Evolutionary conservation across 2,888 invertebrate genomes (phyloP), one percentile per base, ranked within the genome.

Genomic region (Amiota mariae): DNA sequence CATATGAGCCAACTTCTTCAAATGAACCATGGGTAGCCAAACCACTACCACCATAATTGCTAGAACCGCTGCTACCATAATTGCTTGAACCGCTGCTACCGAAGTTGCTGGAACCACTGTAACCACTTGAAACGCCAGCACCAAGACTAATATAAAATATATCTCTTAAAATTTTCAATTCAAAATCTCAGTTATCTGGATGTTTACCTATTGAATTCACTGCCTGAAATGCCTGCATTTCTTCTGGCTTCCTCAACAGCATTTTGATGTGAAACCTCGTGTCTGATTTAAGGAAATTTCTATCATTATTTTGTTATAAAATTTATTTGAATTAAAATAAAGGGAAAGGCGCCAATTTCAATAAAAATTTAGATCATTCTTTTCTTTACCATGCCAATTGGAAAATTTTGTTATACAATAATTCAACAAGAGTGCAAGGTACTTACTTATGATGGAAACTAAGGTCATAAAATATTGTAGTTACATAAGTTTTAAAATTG

Each of bases 161-260:
- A 8, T 24, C 4, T 61, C 2, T 11, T 24, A 61, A 20, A 61
- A 24, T 10, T 9, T 15, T 15, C 2, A 12, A 1, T 1, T 54
- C 12, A 9, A 54, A n/a, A 10, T n/a, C 54, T n/a, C 6, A 54
- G 12, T 54, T 15, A 13, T 8, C 54, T 6, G 12, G 54, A n/a
- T 10, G 1, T 12, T 59, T 56, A 81, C 80, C 80, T 79, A 67
- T 75, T 77, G 68, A 68, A 72, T 10, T 74, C 76, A 46, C 57
- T 48, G 18, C 81, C 84, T 4, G 81, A 71, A 57, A 77, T 80
- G 11, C 78, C 73, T 12, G 85, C 77, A 8, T 82, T 85, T 57
- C 81, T 81, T 56, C 87, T 86, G 3, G 90, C 90, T 74, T 86
- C 81, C n/a, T 86, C 86, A 15, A 90, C 80, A 8, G 89, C 87